Evolutionary conservation across 2,113 vertebrate species (phyloP).

Genomic region (Gobio gobio): DNA sequence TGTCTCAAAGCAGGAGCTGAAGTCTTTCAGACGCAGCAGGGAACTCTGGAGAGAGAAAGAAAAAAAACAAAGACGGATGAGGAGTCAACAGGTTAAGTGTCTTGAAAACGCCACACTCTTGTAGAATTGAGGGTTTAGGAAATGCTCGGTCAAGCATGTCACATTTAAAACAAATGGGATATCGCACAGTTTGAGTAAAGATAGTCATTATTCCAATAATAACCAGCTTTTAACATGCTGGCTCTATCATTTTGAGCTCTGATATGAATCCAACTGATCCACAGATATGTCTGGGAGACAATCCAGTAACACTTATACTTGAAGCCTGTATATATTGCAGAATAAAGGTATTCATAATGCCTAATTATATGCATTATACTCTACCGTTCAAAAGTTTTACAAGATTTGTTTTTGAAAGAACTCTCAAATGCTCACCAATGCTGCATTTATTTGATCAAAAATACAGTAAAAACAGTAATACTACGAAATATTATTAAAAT

Average conservation of each 20-base stretch:
- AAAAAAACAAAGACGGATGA: neutral
- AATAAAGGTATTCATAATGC: neutral
- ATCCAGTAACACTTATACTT: neutral
- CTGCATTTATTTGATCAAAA: neutral
- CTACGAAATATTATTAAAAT: neutral
- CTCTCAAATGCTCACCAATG: neutral
- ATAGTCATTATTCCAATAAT: constrained; percentile 13
- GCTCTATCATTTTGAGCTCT: neutral
- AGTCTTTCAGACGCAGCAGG: constrained; percentile 87
- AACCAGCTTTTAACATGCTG: constrained; percentile 2
- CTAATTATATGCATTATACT: neutral
- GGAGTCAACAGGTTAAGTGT: constrained; percentile 11
- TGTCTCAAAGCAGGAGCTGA: constrained; percentile 87
- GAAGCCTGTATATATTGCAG: neutral
- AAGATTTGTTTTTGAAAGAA: too few relatives aligned
- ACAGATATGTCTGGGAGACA: neutral
- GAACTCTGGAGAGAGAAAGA: constrained; percentile 81
- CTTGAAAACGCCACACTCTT: neutral
- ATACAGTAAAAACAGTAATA: neutral
- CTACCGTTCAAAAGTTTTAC: neutral
- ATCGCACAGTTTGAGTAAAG: neutral
- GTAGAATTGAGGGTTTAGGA: neutral
- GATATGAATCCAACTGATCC: neutral
- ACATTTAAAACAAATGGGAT: neutral
- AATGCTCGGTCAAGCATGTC: neutral